Base-by-base conservation (phyloP, 64 coral and sea anemone species). In the Montipora sp. region DNA sequence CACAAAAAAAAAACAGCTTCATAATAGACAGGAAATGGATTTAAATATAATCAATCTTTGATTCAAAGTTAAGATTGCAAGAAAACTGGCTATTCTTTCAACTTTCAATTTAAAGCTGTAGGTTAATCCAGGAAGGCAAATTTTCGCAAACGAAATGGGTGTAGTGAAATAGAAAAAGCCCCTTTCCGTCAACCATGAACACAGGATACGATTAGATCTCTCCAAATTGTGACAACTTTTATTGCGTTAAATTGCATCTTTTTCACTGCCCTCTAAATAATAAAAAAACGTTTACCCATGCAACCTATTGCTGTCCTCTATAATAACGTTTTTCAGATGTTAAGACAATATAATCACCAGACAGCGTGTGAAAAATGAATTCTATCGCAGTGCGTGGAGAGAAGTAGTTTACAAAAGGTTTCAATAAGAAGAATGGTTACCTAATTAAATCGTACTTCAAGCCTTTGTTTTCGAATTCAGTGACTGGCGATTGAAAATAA, bases 11-110 rank as follows among this genome's bases (percentile, higher is more conserved):
- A 70, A 49, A 50, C 47, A 78, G 75, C 75, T 44, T 71, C 45
- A n/a, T 85, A 85, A 85, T 71, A 27, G 46, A 71, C 82, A 85
- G 82, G 82, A 85, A 85, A 68, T 15, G 48, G 82, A n/a, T 85
- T 85, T 47, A 21, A 84, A 84, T 49, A 50, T 70, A 48, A 72
- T 70, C 18, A 85, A 67, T 24, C 82, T 48, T 67, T 22, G 45
- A 85, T 48, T 70, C 19, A 49, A n/a, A 85, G 4, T 11, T 47
- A 49, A 18, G 18, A 50, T 84, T 69, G 71, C 47, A 71, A n/a
- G 20, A 65, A 85, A 18, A 16, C 12, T 19, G 36, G 82, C 27
- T 19, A n/a, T 46, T 80, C 36, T 36, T 36, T 7, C 43, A 46
- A 47, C 59, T 68, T 71, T 21, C 12, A 13, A 0, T 47, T 11